These are phyloP conservation scores for Peromyscus eremicus DNA, from an alignment of 2,797 vertebrate species.

Conservation along the genomic window DNA sequence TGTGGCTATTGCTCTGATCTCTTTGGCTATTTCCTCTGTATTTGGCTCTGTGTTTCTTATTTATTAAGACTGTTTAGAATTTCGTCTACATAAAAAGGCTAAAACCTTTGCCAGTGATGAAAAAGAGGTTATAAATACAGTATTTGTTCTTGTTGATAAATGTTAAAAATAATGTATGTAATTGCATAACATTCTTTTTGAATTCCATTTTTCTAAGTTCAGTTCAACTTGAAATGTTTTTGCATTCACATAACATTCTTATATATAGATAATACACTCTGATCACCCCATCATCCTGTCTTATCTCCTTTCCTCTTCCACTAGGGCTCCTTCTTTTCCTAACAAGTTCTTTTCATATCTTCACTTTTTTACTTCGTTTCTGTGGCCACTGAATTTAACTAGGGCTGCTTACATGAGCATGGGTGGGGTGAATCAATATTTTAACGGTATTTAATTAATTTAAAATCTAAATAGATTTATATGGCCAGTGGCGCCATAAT, in stretches of 20 bases:
- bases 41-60: no score
- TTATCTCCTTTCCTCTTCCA: neutral
- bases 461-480: conserved; percentile 41
- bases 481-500: neutral
- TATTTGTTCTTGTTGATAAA: conserved; percentile 29
- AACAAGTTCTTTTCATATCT: neutral
- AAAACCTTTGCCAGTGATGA: conserved; percentile 10
- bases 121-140: neutral
- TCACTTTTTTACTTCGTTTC: neutral
- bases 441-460: conserved; percentile 31
- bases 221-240: conserved; percentile 1
- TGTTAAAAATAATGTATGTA: neutral
- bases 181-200: neutral
- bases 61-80: no score
- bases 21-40: no score
- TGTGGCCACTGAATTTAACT: neutral
- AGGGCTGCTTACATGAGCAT: neutral
- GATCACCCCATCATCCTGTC: neutral
- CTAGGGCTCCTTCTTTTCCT: neutral
- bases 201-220: conserved; percentile 41
- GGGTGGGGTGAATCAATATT: neutral
- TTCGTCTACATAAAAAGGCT: neutral
- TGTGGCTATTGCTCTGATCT: no score
- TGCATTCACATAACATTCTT: neutral
- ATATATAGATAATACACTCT: neutral